Evolutionary conservation across 2,797 vertebrate species (phyloP), one percentile per base, ranked within the genome.

Genomic region (Synanceia verrucosa): DNA sequence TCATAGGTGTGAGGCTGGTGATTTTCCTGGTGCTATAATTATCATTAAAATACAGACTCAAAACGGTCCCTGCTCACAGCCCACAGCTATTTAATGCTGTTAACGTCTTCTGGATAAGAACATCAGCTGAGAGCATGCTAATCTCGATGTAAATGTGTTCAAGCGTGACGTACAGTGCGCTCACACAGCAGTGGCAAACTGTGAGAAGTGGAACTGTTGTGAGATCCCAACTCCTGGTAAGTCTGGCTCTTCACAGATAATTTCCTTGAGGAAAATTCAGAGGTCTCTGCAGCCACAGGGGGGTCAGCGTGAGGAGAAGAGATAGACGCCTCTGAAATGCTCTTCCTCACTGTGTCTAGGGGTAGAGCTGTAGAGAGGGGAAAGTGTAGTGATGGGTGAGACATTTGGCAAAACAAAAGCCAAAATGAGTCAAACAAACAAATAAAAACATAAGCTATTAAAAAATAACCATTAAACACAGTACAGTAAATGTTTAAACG

Each of bases 321-420:
- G 65, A 97, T 89, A 12, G 93, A 90, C 0, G 93, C 94, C 58
- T 96, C 96, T 0, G 97, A 97, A 55, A 97, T 88, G 16, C 96
- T 97, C 82, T 94, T 95, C 71, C 95, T 94, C 76, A 97, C 86
- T 0, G 91, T 19, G 36, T 95, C 96, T 95, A 80, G 1, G 53
- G 66, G 37, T 63, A 3, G 2, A 48, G 28, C 72, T n/a, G n/a
- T 18, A 28, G n/a, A 6, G 5, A 29, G 2, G 29, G 26, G 21
- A 23, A 65, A 44, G 29, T 1, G 21, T 11, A 50, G 12, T 1
- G 21, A 73, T 29, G 19, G 55, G 46, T 18, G 13, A 72, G 4
- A 56, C 43, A 63, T 24, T 58, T 43, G 41, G 39, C 21, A 21
- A 50, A 62, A 41, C 5, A 39, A 47, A 59, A 23, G 23, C n/a